Base-by-base conservation (phyloP, 2,888 invertebrate genomes). In the Caenorhabditis sp. region DNA sequence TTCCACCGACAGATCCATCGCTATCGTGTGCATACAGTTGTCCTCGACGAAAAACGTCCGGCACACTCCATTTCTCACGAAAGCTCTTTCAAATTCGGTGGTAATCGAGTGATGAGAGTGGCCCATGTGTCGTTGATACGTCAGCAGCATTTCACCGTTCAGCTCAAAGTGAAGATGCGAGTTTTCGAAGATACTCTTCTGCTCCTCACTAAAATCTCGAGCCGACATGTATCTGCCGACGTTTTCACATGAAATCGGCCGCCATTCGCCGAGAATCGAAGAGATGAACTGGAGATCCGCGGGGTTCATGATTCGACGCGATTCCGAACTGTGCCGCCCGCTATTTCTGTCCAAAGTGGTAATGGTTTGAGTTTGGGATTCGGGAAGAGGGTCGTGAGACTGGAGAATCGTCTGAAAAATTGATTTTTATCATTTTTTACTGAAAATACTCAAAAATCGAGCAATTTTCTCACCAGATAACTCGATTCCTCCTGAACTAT, bases 41-140 rank as follows among this genome's bases (percentile, higher is more conserved):
- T 55, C 55, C 5, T 28, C 28, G n/a, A 55, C n/a, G n/a, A 26
- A 55, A 6, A 28, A 55, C 28, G 28, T 55, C 28, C 55, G 55
- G 9, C 26, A 1, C 11, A 55, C 55, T 8, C n/a, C 55, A n/a
- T 55, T 28, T 13, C 28, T 13, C 13, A 15, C 13, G n/a, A 28
- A 26, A 26, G 26, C 13, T 28, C n/a, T 13, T n/a, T 55, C 55
- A 28, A 55, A 22, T 28, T n/a, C 15, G 8, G 55, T 55, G 15
- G n/a, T 15, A 8, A 55, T 28, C n/a, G n/a, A 1, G 28, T 20
- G 28, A 20, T 55, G 55, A 2, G 15, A 28, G n/a, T 55, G 9
- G 26, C 28, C 28, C 1, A 4, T 15, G 28, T 28, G 20, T 1
- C 6, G 20, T 3, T 55, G n/a, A 8, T 13, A 55, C 55, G 28